These are phyloP conservation scores for Leptinotarsa rubiginosa DNA, from an alignment of 2,888 invertebrate genomes.

Conservation along the genomic window DNA sequence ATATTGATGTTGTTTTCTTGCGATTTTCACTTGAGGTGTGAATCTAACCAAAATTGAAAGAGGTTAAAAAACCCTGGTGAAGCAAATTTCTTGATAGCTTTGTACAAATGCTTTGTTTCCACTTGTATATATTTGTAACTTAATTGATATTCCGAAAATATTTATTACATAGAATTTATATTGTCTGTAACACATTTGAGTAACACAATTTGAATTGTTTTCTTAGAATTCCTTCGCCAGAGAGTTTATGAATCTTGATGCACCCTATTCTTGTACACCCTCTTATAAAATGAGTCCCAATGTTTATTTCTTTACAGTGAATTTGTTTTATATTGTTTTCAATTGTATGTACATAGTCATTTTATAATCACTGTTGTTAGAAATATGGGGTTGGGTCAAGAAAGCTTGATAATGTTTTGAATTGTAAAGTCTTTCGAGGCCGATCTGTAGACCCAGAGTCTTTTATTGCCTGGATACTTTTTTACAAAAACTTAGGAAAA, in stretches of 20 bases:
- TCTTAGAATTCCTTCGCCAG: neutral
- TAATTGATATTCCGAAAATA: neutral
- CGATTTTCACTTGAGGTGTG: neutral
- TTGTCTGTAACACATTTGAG: too few relatives aligned
- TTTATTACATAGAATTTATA: neutral
- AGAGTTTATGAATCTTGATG: neutral
- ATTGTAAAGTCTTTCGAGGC: conserved; percentile 33
- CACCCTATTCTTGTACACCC: conserved; percentile 8
- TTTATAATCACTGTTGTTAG: conserved; percentile 22
- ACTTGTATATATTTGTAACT: neutral
- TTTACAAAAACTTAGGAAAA: conserved; percentile 39
- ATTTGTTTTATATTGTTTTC: conserved; percentile 9
- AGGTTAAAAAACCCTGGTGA: neutral
- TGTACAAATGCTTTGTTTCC: neutral
- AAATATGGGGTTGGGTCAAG: neutral
- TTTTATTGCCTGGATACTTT: conserved; percentile 39
- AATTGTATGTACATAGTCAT: conserved; percentile 16
- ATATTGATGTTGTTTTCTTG: neutral
- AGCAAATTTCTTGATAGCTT: neutral
- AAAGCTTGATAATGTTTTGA: conserved; percentile 15
- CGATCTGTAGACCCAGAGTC: conserved; percentile 27
- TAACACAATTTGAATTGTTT: too few relatives aligned
- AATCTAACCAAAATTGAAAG: neutral
- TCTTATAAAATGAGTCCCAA: neutral
- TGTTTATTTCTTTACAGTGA: conserved; percentile 14